These are phyloP conservation scores for Heterotilapia buettikoferi DNA, from an alignment of 2,113 vertebrate species.

Conservation along the genomic window DNA sequence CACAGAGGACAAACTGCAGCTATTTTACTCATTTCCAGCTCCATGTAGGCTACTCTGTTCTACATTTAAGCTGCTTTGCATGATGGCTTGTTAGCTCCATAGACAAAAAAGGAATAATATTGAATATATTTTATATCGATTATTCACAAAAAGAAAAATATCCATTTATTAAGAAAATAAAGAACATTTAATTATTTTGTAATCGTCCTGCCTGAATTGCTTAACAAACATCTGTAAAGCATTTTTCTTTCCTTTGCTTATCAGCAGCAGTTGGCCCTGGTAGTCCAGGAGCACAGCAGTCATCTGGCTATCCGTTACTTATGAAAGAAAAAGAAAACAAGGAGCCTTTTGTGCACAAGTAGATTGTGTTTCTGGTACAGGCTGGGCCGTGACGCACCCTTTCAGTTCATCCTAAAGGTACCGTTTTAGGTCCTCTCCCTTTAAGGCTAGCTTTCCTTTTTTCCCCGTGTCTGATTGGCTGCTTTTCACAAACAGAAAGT, in stretches of 20 bases:
- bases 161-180: not conserved
- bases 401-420: not conserved
- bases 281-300: not conserved
- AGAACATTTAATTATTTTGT: not conserved
- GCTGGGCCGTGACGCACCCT: not conserved
- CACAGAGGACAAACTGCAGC: not conserved
- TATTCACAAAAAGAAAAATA: not conserved
- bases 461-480: fast-evolving
- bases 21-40: not conserved
- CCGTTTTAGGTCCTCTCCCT: not conserved
- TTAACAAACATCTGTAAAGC: not conserved
- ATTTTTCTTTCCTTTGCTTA: not conserved
- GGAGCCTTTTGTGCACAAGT: not conserved
- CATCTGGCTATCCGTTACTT: not conserved
- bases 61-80: not conserved
- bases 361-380: not conserved
- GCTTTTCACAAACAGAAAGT: not conserved
- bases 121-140: not conserved
- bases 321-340: not conserved
- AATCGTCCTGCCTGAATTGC: fast-evolving
- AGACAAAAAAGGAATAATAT: not conserved
- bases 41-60: not conserved
- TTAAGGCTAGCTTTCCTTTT: not conserved
- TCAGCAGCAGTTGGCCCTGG: not conserved
- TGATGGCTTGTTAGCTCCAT: not conserved